These are phyloP conservation scores for Strigops habroptila DNA, from an alignment of 2,113 vertebrate genomes.

Conservation along the genomic window DNA sequence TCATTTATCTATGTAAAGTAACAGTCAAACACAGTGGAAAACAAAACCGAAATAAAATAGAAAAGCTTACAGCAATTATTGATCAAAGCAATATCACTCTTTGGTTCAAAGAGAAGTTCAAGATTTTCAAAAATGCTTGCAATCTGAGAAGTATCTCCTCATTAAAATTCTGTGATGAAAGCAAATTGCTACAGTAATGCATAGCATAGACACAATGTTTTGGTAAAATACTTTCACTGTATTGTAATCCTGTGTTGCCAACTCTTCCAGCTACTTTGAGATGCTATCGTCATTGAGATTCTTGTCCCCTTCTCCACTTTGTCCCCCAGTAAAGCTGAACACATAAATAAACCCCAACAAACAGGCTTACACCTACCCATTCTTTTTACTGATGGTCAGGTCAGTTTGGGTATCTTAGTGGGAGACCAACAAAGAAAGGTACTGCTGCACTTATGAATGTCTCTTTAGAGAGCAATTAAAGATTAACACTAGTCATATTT, in stretches of 20 bases:
- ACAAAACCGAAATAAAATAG: conserved; percentile 20
- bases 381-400: not conserved
- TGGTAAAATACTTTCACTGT: not conserved
- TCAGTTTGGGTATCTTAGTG: not conserved
- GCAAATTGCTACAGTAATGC: not conserved
- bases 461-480: not conserved
- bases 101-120: not conserved
- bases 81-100: conserved; percentile 10
- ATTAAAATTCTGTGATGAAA: not conserved
- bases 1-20: not conserved
- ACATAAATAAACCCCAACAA: not conserved
- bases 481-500: not conserved
- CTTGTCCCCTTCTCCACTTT: not conserved
- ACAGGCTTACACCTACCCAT: not conserved
- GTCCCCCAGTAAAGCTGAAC: not conserved
- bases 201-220: not conserved
- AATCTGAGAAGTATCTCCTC: not conserved
- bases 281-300: not conserved
- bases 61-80: conserved; percentile 30
- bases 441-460: accelerated
- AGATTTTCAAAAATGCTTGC: not conserved
- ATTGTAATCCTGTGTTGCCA: not conserved
- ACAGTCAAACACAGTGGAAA: conserved; percentile 4
- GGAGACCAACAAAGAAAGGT: not conserved
- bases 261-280: not conserved